Evolutionary conservation across 1,140 invertebrate species (phyloP), one percentile per base, ranked within the genome.

Genomic region (Camponotus floridanus): DNA sequence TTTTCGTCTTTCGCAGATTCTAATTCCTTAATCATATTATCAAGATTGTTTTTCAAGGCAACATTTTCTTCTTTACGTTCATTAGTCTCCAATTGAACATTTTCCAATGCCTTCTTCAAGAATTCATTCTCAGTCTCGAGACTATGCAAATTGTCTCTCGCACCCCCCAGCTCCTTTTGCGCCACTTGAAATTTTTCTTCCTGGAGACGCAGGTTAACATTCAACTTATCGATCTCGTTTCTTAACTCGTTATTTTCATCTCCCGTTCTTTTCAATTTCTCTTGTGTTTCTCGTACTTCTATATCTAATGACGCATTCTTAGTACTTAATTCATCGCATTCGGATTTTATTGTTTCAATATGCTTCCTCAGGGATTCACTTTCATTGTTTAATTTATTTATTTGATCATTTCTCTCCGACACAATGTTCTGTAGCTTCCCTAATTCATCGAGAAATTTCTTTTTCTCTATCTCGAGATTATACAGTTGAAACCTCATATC

Each of bases 341-440:
- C 48, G 76, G 48, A 57, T n/a, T 31, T 45, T 13, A 39, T 26
- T 15, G 55, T 62, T 18, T 62, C 55, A 21, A 83, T n/a, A 8
- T 33, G 26, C 31, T 31, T 9, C 36, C 55, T 55, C 70, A 76
- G n/a, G n/a, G 31, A 15, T 21, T 36, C 61, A 7, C 2, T 36
- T 45, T 84, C 80, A 6, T 59, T 21, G 13, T 8, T n/a, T 4
- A 85, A 13, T 36, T 76, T 51, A 42, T 33, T 42, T 42, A 93
- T 93, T 64, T 92, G 88, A 62, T 91, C 87, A 59, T 93, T 90
- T 33, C 88, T 88, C 13, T 92, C 90, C 2, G 86, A 90, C 42
- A 89, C 64, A 1, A 88, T 15, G 0, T 42, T 55, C 0, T 86
- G 86, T 2, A 91, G n/a, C 61, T 90, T 73, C 1, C 8, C 51